phyloP scores from a whole-genome alignment of 2,888 invertebrate genomes.

The Monopis laevigella region DNA sequence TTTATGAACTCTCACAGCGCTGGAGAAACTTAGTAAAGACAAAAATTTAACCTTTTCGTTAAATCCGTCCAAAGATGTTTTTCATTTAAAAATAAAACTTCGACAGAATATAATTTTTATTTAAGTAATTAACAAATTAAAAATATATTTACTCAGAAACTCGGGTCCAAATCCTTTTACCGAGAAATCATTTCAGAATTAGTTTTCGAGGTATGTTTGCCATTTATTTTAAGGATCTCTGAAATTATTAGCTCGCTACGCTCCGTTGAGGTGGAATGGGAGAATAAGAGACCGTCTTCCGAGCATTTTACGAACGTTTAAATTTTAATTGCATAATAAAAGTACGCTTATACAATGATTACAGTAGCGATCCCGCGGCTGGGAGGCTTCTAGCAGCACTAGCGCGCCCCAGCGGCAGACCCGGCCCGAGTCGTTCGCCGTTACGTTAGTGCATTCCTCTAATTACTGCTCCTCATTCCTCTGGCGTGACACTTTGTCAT shows the following conservation, averaged over 20 bases:
- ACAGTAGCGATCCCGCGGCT: slow-evolving; percentile 49
- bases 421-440: slow-evolving; percentile 22
- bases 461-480: slow-evolving; percentile 56
- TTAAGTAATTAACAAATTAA: background rate
- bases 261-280: slow-evolving; percentile 44
- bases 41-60: slow-evolving; percentile 42
- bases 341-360: slow-evolving; percentile 62
- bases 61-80: slow-evolving; percentile 25
- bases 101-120: too few relatives aligned
- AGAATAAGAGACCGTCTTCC: slow-evolving; percentile 42
- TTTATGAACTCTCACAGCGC: slow-evolving; percentile 46
- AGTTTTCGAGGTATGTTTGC: slow-evolving; percentile 1
- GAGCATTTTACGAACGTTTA: slow-evolving; percentile 58
- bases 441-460: slow-evolving; percentile 62
- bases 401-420: background rate
- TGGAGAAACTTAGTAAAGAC: slow-evolving; percentile 31
- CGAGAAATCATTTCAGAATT: background rate
- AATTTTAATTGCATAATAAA: slow-evolving; percentile 64
- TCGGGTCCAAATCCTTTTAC: background rate
- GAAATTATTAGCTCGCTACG: slow-evolving; percentile 28
- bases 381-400: slow-evolving; percentile 15
- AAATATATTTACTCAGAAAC: background rate
- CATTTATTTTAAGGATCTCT: background rate
- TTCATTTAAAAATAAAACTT: background rate
- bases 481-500: slow-evolving; percentile 55